Evolutionary conservation across 2,888 invertebrate genomes (phyloP).

Genomic region (Drosophila multiciliata): DNA sequence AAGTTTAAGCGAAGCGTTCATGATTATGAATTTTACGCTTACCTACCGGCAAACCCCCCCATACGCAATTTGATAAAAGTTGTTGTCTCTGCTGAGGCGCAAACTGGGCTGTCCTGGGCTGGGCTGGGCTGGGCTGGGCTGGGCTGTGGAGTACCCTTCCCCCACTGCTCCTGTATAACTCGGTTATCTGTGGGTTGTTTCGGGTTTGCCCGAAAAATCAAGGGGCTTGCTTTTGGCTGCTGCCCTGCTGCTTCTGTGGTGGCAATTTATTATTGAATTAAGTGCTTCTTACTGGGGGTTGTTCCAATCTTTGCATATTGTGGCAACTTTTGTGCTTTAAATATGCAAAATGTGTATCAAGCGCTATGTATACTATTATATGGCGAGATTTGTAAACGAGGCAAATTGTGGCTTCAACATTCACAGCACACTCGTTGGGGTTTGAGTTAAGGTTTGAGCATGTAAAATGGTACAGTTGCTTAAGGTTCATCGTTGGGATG

Average conservation of each 20-base stretch:
- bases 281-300: conserved; percentile 70
- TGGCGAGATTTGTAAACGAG: conserved; percentile 35
- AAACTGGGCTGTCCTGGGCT: conserved; percentile 60
- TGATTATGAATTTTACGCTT: conserved; percentile 84
- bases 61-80: conserved; percentile 73
- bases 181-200: conserved; percentile 68
- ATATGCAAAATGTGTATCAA: conserved; percentile 72
- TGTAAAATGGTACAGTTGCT: conserved; percentile 76
- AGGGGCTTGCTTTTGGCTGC: conserved; percentile 48
- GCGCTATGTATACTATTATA: conserved; percentile 19
- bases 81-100: conserved; percentile 71
- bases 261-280: conserved; percentile 81
- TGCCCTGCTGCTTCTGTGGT: conserved; percentile 58
- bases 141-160: conserved; percentile 1
- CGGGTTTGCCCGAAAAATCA: conserved; percentile 48
- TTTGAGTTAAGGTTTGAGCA: conserved; percentile 75
- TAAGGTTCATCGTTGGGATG: conserved; percentile 57
- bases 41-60: conserved; percentile 82
- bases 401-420: conserved; percentile 51
- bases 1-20: conserved; percentile 76
- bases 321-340: conserved; percentile 53
- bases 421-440: conserved; percentile 55
- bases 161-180: conserved; percentile 42
- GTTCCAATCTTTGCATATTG: conserved; percentile 40
- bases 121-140: conserved; percentile 12